Evolutionary conservation across 2,888 invertebrate species (phyloP), one percentile per base, ranked within the genome.

Genomic region (Acheta domesticus): DNA sequence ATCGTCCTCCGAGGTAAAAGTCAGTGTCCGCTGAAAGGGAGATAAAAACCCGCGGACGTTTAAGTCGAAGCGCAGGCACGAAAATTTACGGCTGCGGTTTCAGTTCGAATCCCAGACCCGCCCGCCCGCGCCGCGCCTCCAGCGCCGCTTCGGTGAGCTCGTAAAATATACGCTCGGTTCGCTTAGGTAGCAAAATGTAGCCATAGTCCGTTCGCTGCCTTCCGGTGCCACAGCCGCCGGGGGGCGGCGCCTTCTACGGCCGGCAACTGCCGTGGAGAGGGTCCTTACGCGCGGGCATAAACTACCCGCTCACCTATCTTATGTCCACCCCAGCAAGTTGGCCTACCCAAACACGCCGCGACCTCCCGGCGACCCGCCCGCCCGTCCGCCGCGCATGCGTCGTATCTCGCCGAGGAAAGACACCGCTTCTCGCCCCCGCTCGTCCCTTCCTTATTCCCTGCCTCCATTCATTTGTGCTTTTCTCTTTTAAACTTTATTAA

Each of bases 181-280:
- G 62, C 62, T 62, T 62, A 62, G 62, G 62, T 62, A 62, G 62
- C 62, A 62, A 62, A 62, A 62, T 62, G 62, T 62, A 62, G 62
- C 62, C 62, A 62, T 62, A 62, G 62, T 62, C 16, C n/a, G 11
- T 14, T 19, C 62, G 62, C 36, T 23, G 23, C 23, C 23, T 23
- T 23, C 23, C 36, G 36, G 36, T 36, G 36, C 36, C 36, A 36
- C 36, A 8, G 36, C 36, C 36, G 36, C 8, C 0, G 36, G 36
- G 36, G 36, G 8, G 36, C 5, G 36, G 36, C 4, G 5, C 36
- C 36, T 36, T 36, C 36, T 36, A 36, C 36, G 36, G 36, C 36
- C 36, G 62, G 62, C 14, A 62, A 62, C 62, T 62, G 8, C 62
- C 62, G 1, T 62, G 16, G 16, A n/a, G 14, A 62, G 36, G 36